Percentiles rank a stretch among this genome's conserved stretches.
These are phyloP conservation scores for Varanus komodoensis DNA, from an alignment of 2,113 vertebrate species.

Conservation along the genomic window DNA sequence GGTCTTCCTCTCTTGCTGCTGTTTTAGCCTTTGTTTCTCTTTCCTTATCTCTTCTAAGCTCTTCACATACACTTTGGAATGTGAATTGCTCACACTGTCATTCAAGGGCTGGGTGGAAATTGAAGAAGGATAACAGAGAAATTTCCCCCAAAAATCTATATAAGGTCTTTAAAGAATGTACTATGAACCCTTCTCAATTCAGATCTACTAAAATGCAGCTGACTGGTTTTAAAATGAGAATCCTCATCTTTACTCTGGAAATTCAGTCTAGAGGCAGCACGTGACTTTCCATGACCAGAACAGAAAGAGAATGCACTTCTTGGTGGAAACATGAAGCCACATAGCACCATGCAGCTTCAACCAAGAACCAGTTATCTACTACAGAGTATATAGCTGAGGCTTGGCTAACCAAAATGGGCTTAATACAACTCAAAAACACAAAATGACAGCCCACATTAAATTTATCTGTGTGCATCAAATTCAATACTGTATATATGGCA, in stretches of 20 bases:
- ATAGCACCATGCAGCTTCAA: background rate
- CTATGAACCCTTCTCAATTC: rapidly evolving
- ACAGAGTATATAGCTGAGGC: background rate
- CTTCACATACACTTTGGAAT: conserved; percentile 81
- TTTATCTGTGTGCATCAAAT: background rate
- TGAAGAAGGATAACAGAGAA: background rate
- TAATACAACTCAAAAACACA: background rate
- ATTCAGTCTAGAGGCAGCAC: background rate
- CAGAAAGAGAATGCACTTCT: background rate
- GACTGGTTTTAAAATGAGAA: background rate
- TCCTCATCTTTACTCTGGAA: background rate
- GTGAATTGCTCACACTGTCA: conserved; percentile 48
- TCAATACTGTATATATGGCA: too few species aligned
- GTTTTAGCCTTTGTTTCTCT: conserved; percentile 84
- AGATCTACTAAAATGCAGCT: background rate
- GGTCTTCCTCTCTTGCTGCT: conserved; percentile 68
- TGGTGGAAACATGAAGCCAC: background rate
- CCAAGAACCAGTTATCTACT: background rate
- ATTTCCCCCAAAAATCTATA: background rate
- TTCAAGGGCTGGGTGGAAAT: conserved; percentile 42
- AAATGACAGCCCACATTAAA: background rate
- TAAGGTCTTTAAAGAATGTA: background rate
- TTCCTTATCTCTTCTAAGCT: conserved; percentile 87
- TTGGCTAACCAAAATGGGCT: background rate
- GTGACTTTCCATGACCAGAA: background rate